These are phyloP conservation scores for Antheraea assamensis DNA, from an alignment of 2,888 invertebrate species.

Conservation along the genomic window DNA sequence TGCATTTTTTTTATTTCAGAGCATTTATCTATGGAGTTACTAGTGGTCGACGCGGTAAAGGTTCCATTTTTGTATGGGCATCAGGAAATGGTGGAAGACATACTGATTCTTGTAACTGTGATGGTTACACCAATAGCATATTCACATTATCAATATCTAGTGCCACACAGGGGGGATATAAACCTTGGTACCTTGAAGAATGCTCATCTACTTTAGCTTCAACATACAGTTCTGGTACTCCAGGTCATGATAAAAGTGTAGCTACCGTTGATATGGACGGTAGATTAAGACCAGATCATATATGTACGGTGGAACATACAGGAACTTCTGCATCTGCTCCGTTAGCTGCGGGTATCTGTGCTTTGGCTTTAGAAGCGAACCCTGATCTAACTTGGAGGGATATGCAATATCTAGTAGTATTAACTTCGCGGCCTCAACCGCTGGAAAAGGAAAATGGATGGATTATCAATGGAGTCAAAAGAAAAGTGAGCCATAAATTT, in stretches of 20 bases:
- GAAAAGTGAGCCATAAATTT: constrained; percentile 98
- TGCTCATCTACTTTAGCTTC: constrained; percentile 99
- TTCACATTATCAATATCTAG: constrained; percentile 99
- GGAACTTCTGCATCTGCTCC: constrained; percentile 98
- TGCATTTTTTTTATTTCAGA: constrained; percentile 73
- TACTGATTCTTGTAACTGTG: constrained; percentile 98
- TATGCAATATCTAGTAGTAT: constrained; percentile 96
- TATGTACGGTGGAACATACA: constrained; percentile 95
- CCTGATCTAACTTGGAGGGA: constrained; percentile 97
- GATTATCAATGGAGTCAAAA: constrained; percentile 95
- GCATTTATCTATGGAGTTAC: constrained; percentile 97
- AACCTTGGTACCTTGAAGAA: constrained; percentile 99
- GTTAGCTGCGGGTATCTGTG: constrained; percentile 96
- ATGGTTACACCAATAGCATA: constrained; percentile 99
- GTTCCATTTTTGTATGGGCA: constrained; percentile 98
- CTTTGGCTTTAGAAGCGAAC: constrained; percentile 96
- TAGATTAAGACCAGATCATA: constrained; percentile 90
- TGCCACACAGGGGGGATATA: constrained; percentile 96
- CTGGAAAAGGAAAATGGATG: constrained; percentile 96
- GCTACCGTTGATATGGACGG: constrained; percentile 96
- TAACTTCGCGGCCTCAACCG: constrained; percentile 94
- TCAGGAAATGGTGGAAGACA: constrained; percentile 98
- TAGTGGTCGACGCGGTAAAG: constrained; percentile 95
- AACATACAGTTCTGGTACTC: constrained; percentile 98
- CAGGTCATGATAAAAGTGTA: constrained; percentile 94